These are phyloP conservation scores for Panonychus citri DNA, from an alignment of 1,140 invertebrate genomes.

Conservation along the genomic window DNA sequence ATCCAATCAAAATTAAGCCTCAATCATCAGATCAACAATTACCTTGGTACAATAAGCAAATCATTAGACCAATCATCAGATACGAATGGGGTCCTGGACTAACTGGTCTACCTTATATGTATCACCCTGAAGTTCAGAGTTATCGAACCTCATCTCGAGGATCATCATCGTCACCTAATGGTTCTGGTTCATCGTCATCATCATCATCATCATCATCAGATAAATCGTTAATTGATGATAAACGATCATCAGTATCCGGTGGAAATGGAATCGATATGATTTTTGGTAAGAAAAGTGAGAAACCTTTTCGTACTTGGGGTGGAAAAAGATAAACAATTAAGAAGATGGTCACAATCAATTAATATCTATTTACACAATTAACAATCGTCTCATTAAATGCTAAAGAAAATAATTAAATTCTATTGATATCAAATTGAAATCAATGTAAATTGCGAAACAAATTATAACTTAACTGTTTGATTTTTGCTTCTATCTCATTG, in stretches of 20 bases:
- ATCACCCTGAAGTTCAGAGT: too few species aligned
- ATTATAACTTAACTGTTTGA: background rate
- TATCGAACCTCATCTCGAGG: too few species aligned
- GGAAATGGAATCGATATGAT: background rate
- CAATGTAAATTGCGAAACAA: background rate
- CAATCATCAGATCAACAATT: too few species aligned
- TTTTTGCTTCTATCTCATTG: background rate
- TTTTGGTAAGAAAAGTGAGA: background rate
- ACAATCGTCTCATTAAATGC: background rate
- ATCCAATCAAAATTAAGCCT: too few species aligned
- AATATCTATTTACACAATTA: background rate
- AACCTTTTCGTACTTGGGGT: background rate
- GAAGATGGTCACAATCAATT: background rate
- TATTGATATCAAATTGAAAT: background rate
- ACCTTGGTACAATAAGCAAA: too few species aligned
- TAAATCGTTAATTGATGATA: background rate
- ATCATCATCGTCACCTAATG: too few species aligned
- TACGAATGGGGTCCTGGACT: too few species aligned
- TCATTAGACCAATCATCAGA: too few species aligned
- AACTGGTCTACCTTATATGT: too few species aligned
- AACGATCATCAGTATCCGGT: background rate
- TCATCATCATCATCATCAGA: too few species aligned
- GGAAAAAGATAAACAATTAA: background rate
- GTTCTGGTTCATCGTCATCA: too few species aligned
- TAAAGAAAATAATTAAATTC: background rate